Evolutionary conservation across 2,888 invertebrate genomes (phyloP), one percentile per base, ranked within the genome.

Genomic region (Dichetophora obliterata): DNA sequence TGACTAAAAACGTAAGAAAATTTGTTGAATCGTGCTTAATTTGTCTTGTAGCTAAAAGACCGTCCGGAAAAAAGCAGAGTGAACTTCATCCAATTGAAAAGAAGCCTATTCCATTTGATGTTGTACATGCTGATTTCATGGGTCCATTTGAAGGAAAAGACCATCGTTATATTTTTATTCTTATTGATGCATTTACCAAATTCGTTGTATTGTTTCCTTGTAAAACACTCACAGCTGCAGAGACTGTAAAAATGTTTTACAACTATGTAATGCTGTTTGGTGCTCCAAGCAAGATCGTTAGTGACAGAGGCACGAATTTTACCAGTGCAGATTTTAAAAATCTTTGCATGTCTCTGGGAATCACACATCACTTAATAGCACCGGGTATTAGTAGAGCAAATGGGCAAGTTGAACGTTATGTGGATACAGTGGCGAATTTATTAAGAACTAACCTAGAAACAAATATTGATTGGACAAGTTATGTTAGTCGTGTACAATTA

Each of bases 71-170:
- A 68, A 75, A 65, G 69, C 76, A 76, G 63, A 66, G 66, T 27
- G 43, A 77, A 59, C 19, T 52, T 16, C 80, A 85, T 76, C 66
- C 78, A 8, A 82, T 83, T 22, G 77, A 81, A 52, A 79, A 80
- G 70, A 65, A 76, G 66, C 54, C 75, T n/a, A 75, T 82, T 73
- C 81, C 83, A 19, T 52, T 65, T 75, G 79, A 78, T 74, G 3
- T 19, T 6, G 14, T 80, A 6, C 77, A 80, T 24, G 61, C 78
- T n/a, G 79, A 79, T 27, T 37, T 52, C 34, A 74, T 74, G 5
- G 70, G 77, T 1, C 74, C 74, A 66, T 37, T 75, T 34, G 75
- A 75, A 70, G 74, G 74, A 43, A 75, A 75, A 52, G 75, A 54
- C 57, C 54, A 75, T 24, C 52, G 75, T 63, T 77, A 77, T 59